Evolutionary conservation across 1,140 invertebrate species (phyloP).

Genomic region (Calephelis virginiensis): DNA sequence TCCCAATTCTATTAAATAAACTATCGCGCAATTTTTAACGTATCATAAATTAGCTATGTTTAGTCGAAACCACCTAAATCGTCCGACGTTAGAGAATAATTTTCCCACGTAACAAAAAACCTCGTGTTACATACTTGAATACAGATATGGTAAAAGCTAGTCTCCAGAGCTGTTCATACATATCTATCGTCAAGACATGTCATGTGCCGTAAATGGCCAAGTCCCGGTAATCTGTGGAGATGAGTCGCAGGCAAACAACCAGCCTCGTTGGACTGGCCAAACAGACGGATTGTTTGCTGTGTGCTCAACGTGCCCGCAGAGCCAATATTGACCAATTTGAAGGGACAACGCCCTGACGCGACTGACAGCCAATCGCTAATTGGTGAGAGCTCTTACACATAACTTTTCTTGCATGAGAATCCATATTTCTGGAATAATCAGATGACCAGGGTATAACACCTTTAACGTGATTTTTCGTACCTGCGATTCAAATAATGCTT

Average conservation of each 20-base stretch:
- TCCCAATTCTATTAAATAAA: no score
- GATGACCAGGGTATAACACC: no score
- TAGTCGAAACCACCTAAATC: no score
- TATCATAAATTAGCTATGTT: no score
- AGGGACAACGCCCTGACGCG: constrained; percentile 4
- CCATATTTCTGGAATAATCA: no score
- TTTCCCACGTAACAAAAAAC: constrained; percentile 5
- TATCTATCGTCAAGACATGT: neutral
- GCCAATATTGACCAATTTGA: constrained; percentile 12
- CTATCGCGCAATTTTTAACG: no score
- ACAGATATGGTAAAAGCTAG: constrained; percentile 10
- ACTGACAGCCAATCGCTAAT: constrained; percentile 1
- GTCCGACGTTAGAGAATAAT: no score
- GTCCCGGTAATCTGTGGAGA: neutral
- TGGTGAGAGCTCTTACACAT: neutral
- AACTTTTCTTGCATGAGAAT: neutral
- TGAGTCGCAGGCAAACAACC: neutral
- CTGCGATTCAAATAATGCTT: no score
- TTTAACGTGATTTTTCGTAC: no score
- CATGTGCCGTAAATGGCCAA: neutral
- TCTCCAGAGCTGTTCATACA: neutral
- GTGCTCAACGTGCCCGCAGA: constrained; percentile 6
- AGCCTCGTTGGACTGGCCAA: no score
- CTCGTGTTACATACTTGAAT: neutral
- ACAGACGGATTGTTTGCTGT: neutral